Base-by-base conservation (phyloP, 2,113 vertebrate species). In the Psettodes erumei region DNA sequence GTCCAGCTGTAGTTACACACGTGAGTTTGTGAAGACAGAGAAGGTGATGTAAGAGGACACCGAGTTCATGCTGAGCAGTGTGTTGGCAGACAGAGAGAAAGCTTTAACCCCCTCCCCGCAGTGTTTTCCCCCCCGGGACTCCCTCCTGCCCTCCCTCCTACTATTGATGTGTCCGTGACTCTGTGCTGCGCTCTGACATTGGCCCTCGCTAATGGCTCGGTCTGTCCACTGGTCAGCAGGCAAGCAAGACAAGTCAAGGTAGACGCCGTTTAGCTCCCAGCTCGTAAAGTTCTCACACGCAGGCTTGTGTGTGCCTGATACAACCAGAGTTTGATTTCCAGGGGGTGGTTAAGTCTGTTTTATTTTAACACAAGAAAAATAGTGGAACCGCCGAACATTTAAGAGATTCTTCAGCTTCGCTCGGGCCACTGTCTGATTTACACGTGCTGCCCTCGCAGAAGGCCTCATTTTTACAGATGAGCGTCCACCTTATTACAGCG, bases 141-240 rank as follows among this genome's bases (percentile, higher is more conserved):
- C 77, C 75, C 74, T 75, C 77, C 80, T 82, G 51, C 79, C 74
- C 75, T 81, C 67, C 65, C 71, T 78, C 48, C 7, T 64, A 60
- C 70, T 82, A 83, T 86, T 73, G 90, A 88, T 66, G 77, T 71
- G 75, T 62, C 77, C 71, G 40, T 87, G 84, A 86, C 82, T 88
- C 55, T 40, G 63, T 63, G 54, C 71, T 80, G 58, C 50, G 75
- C 84, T 84, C 21, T 84, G 87, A 88, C 85, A 77, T 82, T 86
- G 83, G 76, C 71, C 81, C 56, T 70, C 48, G 58, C 86, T 86
- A 81, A 83, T 77, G 83, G 70, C 54, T 88, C 75, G n/a, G 83
- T 50, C 62, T 73, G 77, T 71, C 84, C 64, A 33, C 79, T 33
- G 65, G 68, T 71, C 70, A 77, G 62, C 71, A 71, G 60, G 64